phyloP scores from a whole-genome alignment of 2,797 vertebrate species.

The Tapera naevia region DNA sequence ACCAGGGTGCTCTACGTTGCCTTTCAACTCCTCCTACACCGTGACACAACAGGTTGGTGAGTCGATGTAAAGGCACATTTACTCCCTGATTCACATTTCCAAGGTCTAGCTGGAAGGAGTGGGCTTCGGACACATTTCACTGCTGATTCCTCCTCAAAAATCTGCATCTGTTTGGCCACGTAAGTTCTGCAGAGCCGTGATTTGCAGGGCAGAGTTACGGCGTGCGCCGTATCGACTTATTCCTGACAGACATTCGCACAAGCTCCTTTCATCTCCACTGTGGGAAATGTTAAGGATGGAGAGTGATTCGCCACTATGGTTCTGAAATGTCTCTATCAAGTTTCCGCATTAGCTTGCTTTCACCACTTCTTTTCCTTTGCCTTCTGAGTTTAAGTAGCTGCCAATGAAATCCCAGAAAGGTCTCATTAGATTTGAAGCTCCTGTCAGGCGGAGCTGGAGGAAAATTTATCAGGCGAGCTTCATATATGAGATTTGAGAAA shows the following conservation, averaged over 20 bases:
- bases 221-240: neutral
- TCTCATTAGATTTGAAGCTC: constrained; percentile 8
- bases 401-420: constrained; percentile 18
- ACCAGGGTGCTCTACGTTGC: neutral
- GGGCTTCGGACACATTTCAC: neutral
- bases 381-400: constrained; percentile 27
- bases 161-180: neutral
- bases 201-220: neutral
- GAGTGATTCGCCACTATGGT: neutral
- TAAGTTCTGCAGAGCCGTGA: neutral
- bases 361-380: constrained; percentile 1
- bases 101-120: neutral
- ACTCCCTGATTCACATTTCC: neutral
- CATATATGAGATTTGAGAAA: neutral
- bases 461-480: constrained; percentile 1
- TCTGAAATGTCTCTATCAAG: constrained; percentile 10
- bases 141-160: neutral
- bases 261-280: neutral
- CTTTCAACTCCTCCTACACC: neutral
- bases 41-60: neutral
- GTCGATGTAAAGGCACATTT: neutral
- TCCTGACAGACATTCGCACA: neutral
- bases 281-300: neutral
- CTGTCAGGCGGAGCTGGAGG: constrained; percentile 2
- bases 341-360: constrained; percentile 20